Evolutionary conservation across 2,797 vertebrate genomes (phyloP).

Genomic region (Hyperoplus lanceolatus): DNA sequence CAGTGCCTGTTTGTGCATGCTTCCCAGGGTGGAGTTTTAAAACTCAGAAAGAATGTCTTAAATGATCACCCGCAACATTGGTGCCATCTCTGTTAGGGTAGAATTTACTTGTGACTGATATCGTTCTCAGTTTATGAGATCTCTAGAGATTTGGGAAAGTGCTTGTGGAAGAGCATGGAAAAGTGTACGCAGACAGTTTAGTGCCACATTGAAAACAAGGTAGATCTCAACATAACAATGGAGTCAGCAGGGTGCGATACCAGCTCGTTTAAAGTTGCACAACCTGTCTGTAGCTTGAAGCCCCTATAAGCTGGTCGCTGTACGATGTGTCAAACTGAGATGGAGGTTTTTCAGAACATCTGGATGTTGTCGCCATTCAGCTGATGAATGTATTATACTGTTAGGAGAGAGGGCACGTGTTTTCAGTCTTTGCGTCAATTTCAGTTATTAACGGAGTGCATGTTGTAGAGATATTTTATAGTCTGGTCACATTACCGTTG

Average conservation of each 20-base stretch:
- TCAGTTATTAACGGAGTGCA: neutral
- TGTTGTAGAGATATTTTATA: neutral
- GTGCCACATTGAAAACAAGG: constrained; percentile 27
- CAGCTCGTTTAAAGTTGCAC: constrained; percentile 49
- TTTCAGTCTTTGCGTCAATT: constrained; percentile 6
- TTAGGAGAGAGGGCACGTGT: constrained; percentile 24
- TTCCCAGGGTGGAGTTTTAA: constrained; percentile 24
- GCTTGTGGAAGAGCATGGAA: constrained; percentile 10
- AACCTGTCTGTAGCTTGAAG: constrained; percentile 29
- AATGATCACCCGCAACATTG: constrained; percentile 12
- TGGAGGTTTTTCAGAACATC: constrained; percentile 20
- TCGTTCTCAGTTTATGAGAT: constrained; percentile 9
- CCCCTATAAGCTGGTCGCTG: neutral
- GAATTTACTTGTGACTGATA: constrained; percentile 5
- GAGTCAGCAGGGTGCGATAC: constrained; percentile 15
- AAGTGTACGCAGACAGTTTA: constrained; percentile 22
- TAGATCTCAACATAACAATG: constrained; percentile 20
- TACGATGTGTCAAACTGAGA: constrained; percentile 17
- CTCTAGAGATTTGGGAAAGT: constrained; percentile 15
- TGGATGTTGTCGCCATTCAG: neutral
- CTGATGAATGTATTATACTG: constrained; percentile 65
- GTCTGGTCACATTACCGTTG: constrained; percentile 18
- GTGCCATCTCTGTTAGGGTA: constrained; percentile 10
- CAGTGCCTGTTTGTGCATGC: constrained; percentile 66
- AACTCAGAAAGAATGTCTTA: constrained; percentile 55